Evolutionary conservation across 2,888 invertebrate species (phyloP), one percentile per base, ranked within the genome.

Genomic region (Drosophila flavopinicola): DNA sequence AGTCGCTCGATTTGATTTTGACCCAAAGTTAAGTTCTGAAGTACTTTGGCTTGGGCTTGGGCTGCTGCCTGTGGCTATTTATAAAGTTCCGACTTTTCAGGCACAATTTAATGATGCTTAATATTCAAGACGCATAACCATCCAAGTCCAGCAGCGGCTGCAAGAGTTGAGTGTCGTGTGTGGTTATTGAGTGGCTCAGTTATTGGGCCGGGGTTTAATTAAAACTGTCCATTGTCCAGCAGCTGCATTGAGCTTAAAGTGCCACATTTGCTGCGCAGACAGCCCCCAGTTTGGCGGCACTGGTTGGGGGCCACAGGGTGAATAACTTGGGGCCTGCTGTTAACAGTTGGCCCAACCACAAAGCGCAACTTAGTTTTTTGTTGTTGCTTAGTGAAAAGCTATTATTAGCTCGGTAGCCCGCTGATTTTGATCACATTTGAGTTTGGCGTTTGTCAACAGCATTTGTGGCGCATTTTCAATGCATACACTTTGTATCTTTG

Each of bases 401-500:
- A 65, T 45, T 76, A 67, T 75, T 72, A 51, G 76, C 45, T 13
- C 10, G 80, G 52, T 63, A 60, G 56, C 80, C 82, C 71, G 82
- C 87, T 85, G 87, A 77, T 86, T 78, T 67, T 61, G n/a, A 78
- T 75, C 75, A 56, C 63, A 38, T 42, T 38, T 60, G 48, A 30
- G 49, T 73, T 52, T 53, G 37, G 42, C 58, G 32, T 53, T 60
- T 75, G 65, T 71, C 52, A 66, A 72, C 65, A 49, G 45, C 39
- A 60, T 59, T 61, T 47, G 33, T 17, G 32, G 47, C 42, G 48
- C 13, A 25, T 49, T 70, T 63, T 42, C 39, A 67, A 41, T 57
- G 61, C 68, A 52, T 38, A 42, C 57, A 13, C 29, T 37, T 39
- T 45, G n/a, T 35, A 11, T 20, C 33, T 20, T 29, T 48, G 29